A percentile compares a stretch with the other conserved stretches of the same genome.
phyloP scores from a whole-genome alignment of 2,888 invertebrate species.

The Leptinotarsa haldemani region DNA sequence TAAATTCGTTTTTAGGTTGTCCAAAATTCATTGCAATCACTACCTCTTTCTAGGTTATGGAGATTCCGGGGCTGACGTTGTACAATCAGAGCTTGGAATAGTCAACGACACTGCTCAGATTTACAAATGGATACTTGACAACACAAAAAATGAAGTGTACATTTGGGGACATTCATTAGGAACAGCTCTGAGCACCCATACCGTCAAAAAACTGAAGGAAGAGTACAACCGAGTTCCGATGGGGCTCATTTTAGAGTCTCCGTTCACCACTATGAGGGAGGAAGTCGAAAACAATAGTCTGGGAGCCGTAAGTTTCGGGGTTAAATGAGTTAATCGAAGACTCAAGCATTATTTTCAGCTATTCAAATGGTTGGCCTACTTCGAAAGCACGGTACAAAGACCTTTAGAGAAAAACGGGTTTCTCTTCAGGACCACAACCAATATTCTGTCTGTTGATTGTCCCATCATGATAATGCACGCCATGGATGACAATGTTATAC shows the following conservation, averaged over 20 bases:
- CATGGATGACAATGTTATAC: constrained; percentile 59
- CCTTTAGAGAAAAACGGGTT: constrained; percentile 60
- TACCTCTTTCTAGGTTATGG: constrained; percentile 56
- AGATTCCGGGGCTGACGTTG: constrained; percentile 56
- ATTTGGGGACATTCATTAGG: constrained; percentile 63
- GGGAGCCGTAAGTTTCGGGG: constrained; percentile 50
- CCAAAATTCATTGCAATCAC: too few species aligned
- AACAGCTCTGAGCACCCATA: constrained; percentile 56
- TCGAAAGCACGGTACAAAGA: constrained; percentile 56
- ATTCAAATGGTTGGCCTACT: constrained; percentile 60
- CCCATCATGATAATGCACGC: constrained; percentile 62
- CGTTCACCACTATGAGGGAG: constrained; percentile 58
- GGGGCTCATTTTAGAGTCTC: constrained; percentile 59
- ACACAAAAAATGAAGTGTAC: constrained; percentile 55
- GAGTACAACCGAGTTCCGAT: constrained; percentile 47
- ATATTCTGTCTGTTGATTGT: constrained; percentile 57
- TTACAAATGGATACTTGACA: constrained; percentile 56
- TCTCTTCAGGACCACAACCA: constrained; percentile 54
- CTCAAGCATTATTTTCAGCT: constrained; percentile 50
- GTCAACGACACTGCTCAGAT: constrained; percentile 59
- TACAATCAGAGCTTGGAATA: constrained; percentile 57
- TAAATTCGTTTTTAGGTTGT: too few species aligned
- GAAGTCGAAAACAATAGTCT: constrained; percentile 52
- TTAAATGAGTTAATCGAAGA: not conserved
- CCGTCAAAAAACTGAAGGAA: constrained; percentile 49